Percentiles rank a stretch among this genome's conserved stretches.
These are phyloP conservation scores for Bagarius yarrelli DNA, from an alignment of 2,113 vertebrate genomes.

Conservation along the genomic window DNA sequence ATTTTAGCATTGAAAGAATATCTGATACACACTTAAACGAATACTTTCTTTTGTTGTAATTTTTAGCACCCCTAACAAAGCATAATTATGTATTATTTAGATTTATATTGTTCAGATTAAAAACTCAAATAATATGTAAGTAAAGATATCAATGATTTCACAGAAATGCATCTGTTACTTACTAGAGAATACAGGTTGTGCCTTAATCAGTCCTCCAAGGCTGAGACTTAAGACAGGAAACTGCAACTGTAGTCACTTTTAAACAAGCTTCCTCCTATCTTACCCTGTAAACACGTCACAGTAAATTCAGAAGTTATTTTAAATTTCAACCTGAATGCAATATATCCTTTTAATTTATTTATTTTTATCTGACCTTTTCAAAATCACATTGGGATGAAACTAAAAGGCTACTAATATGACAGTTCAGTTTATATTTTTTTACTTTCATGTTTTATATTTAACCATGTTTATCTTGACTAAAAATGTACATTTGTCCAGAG, in stretches of 20 bases:
- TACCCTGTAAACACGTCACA: neutral
- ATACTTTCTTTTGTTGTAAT: neutral
- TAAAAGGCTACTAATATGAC: neutral
- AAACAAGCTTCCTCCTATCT: neutral
- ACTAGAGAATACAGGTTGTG: neutral
- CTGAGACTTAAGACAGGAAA: neutral
- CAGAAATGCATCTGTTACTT: slow-evolving; percentile 3
- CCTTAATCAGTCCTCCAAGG: neutral
- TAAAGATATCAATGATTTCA: neutral
- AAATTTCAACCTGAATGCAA: neutral
- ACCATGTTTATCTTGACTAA: neutral
- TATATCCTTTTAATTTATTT: neutral
- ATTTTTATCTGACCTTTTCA: neutral
- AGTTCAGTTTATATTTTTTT: neutral
- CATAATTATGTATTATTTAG: neutral
- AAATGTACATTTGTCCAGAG: neutral
- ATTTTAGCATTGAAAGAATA: neutral
- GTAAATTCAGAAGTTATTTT: neutral
- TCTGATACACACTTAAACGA: neutral
- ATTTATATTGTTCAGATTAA: neutral
- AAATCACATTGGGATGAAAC: neutral
- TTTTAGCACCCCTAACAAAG: neutral
- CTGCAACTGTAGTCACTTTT: neutral
- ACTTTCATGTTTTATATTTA: neutral
- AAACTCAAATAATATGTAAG: neutral